Percentiles rank a stretch among this genome's conserved stretches.
These are phyloP conservation scores for Oncorhynchus mykiss DNA, from an alignment of 2,113 vertebrate species.

Conservation along the genomic window DNA sequence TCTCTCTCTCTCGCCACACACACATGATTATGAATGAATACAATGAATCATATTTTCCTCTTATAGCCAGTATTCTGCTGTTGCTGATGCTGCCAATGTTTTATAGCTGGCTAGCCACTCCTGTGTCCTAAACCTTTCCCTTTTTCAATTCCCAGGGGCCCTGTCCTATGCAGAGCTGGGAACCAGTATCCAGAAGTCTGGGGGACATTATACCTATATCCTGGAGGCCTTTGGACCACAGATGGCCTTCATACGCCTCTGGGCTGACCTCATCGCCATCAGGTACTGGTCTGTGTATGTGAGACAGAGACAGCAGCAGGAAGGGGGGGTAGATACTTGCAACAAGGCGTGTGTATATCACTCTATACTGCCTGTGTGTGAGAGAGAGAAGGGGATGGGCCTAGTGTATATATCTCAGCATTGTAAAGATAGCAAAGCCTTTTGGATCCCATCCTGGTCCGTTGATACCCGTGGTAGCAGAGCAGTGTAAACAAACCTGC, in stretches of 20 bases:
- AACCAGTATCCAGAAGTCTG: conserved; percentile 94
- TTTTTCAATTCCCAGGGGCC: conserved; percentile 75
- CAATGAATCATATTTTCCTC: background rate
- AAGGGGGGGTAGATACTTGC: background rate
- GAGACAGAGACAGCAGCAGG: conserved; percentile 23
- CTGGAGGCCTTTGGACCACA: conserved; percentile 93
- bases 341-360: too few species aligned
- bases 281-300: conserved; percentile 69
- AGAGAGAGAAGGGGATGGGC: background rate
- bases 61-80: background rate
- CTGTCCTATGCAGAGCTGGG: conserved; percentile 93
- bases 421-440: background rate
- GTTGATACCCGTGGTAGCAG: background rate
- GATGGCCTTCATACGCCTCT: conserved; percentile 89
- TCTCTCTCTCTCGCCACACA: too few species aligned
- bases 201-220: conserved; percentile 95
- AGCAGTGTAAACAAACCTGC: conserved; percentile 13
- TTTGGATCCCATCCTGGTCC: background rate
- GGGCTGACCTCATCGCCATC: conserved; percentile 90
- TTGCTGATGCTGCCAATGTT: background rate
- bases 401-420: too few species aligned
- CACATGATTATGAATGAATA: too few species aligned
- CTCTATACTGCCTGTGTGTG: too few species aligned
- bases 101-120: background rate
- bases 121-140: background rate